Evolutionary conservation across 53 echinoderm and acorn worm genomes (phyloP).

Genomic region (Henricia sp.): DNA sequence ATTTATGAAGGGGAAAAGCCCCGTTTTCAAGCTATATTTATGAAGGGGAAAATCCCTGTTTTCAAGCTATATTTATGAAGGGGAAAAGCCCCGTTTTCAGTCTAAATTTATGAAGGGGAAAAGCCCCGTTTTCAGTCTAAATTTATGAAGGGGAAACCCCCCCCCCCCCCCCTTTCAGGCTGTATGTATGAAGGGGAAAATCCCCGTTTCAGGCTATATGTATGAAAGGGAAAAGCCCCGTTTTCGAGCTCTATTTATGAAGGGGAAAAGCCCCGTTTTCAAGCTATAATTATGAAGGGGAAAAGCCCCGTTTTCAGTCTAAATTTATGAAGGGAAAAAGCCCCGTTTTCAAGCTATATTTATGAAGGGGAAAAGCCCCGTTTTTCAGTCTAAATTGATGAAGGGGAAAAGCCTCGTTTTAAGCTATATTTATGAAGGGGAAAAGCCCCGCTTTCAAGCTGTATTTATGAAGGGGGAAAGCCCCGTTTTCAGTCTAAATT

Average conservation of each 20-base stretch:
- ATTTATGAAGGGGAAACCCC: neutral
- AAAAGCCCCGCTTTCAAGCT: neutral
- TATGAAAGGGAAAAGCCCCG: too few species aligned
- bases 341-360: neutral
- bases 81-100: neutral
- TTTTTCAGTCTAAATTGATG: neutral
- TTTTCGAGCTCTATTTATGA: neutral
- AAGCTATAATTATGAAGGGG: too few species aligned
- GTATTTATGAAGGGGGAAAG: neutral
- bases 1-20: neutral
- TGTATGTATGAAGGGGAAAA: neutral
- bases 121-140: slow-evolving; percentile 9
- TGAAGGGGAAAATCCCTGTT: neutral
- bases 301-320: neutral
- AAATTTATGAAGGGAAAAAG: neutral
- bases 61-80: neutral
- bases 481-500: neutral
- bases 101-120: neutral
- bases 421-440: neutral
- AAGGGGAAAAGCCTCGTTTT: neutral
- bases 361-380: neutral
- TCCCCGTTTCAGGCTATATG: neutral
- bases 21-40: neutral
- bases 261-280: neutral
- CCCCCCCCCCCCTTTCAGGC: neutral